Evolutionary conservation across 2,113 vertebrate genomes (phyloP), one percentile per base, ranked within the genome.

Genomic region (Leuciscus idus): DNA sequence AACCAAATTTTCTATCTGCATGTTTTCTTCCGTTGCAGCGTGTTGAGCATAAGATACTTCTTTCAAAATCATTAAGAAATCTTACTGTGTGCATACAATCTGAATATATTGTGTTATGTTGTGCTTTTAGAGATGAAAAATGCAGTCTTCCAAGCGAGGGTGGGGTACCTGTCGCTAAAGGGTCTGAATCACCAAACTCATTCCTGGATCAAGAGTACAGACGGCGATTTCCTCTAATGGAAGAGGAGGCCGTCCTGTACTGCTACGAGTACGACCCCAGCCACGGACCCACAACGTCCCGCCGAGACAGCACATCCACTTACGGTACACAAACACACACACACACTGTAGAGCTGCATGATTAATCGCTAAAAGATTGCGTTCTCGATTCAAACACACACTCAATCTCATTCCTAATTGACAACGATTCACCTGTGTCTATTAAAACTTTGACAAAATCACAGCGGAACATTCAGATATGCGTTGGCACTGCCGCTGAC

Each of bases 121-220:
- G 17, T 87, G 23, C 10, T 73, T 85, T 78, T 30, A 99, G 98
- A 92, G 98, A 98, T 87, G 98, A 99, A 89, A 96, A 97, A 75
- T 96, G 96, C 87, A 95, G 96, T 90, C 92, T 97, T 85, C 95
- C 96, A 0, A 95, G 94, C 88, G 97, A 99, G 88, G 94, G 96
- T 84, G 94, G 96, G 90, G 91, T 96, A 80, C 95, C 96, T 0
- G 92, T 96, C 52, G 96, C 97, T 74, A 98, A 98, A 90, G 97
- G 98, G 88, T 98, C 97, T 1, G 97, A 99, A 91, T 99, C 98
- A 64, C 98, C 98, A 43, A 99, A 99, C 94, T 99, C 98, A 33
- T 99, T 98, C 93, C 96, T 99, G 94, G 98, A 99, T 91, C 98
- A 99, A 91, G 97, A 99, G 85, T 97, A 98, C 91, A 95, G 94